A percentile compares a stretch with the other conserved stretches of the same genome.
These are phyloP conservation scores for Neoniphon sammara DNA, from an alignment of 2,797 vertebrate genomes.

Conservation along the genomic window DNA sequence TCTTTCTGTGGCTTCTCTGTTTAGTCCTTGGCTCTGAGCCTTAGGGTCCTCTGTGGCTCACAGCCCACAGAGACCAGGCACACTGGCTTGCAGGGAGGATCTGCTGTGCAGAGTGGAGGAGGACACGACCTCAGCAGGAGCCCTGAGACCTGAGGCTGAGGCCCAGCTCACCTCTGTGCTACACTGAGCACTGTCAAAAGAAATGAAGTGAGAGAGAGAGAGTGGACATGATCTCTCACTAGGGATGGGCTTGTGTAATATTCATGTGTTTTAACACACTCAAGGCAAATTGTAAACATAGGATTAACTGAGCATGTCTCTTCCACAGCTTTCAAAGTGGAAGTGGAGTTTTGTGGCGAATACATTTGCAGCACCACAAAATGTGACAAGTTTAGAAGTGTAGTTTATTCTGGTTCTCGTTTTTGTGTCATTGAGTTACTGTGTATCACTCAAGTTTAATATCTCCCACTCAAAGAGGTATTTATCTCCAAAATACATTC, in stretches of 20 bases:
- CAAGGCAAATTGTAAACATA: neutral
- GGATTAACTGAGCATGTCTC: neutral
- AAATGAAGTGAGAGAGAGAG: neutral
- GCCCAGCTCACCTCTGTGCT: conserved; percentile 1
- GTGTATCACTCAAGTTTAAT: neutral
- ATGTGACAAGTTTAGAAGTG: neutral
- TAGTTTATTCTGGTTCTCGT: conserved; percentile 47
- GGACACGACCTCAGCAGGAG: neutral
- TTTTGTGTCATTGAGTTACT: neutral
- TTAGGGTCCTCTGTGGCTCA: neutral
- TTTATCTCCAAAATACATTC: conserved; percentile 57
- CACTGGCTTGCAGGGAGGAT: neutral
- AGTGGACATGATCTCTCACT: neutral
- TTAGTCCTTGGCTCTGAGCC: neutral
- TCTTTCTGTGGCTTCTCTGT: neutral
- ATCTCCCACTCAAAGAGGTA: conserved; percentile 42
- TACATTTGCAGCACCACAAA: neutral
- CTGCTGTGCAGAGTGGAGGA: neutral
- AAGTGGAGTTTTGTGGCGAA: neutral
- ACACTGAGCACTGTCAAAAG: conserved; percentile 12
- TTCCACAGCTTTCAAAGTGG: neutral
- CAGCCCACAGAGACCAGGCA: neutral
- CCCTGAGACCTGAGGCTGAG: conserved; percentile 10
- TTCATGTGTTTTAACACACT: neutral
- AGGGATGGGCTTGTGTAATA: neutral